Conservation (phyloP, 2,797 vertebrate species). For the Sebastes melanostomus region DNA sequence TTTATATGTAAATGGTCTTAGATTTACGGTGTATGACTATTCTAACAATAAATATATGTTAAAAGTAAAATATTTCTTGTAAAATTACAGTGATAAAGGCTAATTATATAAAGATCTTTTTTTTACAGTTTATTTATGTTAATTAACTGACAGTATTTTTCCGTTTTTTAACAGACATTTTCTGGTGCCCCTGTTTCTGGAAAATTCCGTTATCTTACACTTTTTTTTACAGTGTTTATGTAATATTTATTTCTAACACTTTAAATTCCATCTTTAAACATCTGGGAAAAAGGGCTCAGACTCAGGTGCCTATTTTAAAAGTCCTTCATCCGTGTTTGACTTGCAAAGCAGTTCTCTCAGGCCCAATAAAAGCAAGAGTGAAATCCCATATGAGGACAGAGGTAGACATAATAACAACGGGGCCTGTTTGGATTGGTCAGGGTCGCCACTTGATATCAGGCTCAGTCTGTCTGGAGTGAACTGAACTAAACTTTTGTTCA, state of each 20-base stretch:
- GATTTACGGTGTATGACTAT: too few relatives aligned
- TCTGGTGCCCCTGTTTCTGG: too few relatives aligned
- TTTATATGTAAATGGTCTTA: too few relatives aligned
- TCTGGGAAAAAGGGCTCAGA: constrained; percentile 13
- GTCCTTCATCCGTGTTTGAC: constrained; percentile 14
- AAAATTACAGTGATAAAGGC: too few relatives aligned
- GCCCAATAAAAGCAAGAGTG: constrained; percentile 48
- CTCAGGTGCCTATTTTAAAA: constrained; percentile 21
- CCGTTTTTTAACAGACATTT: too few relatives aligned
- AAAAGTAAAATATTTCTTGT: too few relatives aligned
- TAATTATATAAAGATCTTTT: too few relatives aligned
- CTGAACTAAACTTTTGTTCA: constrained; percentile 69
- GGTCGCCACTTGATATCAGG: constrained; percentile 60
- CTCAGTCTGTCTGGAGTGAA: constrained; percentile 50
- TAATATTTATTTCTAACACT: not conserved
- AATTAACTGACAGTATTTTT: too few relatives aligned
- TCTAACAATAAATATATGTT: too few relatives aligned
- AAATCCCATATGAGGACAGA: constrained; percentile 55
- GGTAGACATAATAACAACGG: constrained; percentile 61
- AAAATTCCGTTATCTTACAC: too few relatives aligned
- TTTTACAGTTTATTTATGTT: too few relatives aligned
- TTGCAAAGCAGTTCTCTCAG: constrained; percentile 13
- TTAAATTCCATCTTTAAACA: constrained; percentile 19
- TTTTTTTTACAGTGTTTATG: too few relatives aligned
- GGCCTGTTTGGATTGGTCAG: constrained; percentile 60